Conservation (phyloP, 2,888 invertebrate species). For the Ditylenchus weischeri region DNA sequence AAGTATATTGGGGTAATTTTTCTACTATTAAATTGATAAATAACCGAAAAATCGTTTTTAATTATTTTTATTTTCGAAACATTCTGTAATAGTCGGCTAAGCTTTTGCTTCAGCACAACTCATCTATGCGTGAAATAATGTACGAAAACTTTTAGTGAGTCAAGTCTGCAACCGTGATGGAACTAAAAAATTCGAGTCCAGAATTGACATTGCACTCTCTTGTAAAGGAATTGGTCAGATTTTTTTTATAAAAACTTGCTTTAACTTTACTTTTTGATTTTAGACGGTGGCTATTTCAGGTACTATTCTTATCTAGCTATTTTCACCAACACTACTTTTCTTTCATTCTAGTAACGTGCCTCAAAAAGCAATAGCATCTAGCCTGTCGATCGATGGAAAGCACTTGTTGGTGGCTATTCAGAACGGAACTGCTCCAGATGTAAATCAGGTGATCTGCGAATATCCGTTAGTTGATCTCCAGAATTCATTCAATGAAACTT, state of each 20-base stretch:
- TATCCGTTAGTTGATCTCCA: conserved; percentile 30
- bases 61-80: too few relatives aligned
- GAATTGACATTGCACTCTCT: conserved; percentile 34
- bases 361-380: conserved; percentile 9
- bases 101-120: too few relatives aligned
- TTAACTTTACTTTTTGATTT: too few relatives aligned
- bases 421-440: neutral
- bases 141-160: conserved; percentile 12
- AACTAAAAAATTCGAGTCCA: conserved; percentile 30
- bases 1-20: too few relatives aligned
- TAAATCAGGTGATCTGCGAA: conserved; percentile 25
- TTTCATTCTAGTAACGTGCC: neutral
- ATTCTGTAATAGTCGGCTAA: too few relatives aligned
- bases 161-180: conserved; percentile 35
- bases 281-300: conserved; percentile 13
- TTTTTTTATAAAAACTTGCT: too few relatives aligned
- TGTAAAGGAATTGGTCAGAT: conserved; percentile 26
- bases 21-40: too few relatives aligned
- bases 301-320: neutral
- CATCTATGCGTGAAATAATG: too few relatives aligned
- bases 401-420: conserved; percentile 18
- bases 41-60: too few relatives aligned
- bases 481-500: conserved; percentile 28
- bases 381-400: conserved; percentile 14
- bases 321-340: too few relatives aligned